Evolutionary conservation across 2,797 vertebrate species (phyloP).

Genomic region (Mormyrops attenuatus): DNA sequence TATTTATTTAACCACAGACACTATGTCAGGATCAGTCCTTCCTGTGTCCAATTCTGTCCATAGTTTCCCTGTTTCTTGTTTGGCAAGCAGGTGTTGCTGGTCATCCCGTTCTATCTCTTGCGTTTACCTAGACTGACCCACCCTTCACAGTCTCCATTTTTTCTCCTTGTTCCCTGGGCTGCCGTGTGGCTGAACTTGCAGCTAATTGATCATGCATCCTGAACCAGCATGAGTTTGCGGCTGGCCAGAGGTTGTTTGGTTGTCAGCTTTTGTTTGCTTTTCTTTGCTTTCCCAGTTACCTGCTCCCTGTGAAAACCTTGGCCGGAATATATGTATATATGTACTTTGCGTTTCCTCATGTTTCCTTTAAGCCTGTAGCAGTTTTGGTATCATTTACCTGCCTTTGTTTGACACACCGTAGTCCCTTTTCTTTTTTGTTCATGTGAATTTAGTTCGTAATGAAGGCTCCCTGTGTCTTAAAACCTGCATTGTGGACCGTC

Average conservation of each 20-base stretch:
- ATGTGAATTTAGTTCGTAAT: neutral
- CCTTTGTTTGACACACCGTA: neutral
- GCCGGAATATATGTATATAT: neutral
- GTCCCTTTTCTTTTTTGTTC: neutral
- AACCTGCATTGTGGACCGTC: neutral
- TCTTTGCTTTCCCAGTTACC: neutral
- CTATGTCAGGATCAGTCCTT: neutral
- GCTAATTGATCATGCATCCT: neutral
- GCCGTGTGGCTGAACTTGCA: neutral
- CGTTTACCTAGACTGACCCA: neutral
- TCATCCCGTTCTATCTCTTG: neutral
- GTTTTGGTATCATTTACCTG: neutral
- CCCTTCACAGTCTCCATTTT: neutral
- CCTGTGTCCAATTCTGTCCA: neutral
- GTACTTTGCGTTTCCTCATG: neutral
- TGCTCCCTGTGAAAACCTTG: neutral
- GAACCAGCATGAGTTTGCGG: neutral
- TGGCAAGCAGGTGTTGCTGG: neutral
- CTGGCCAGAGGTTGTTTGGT: neutral
- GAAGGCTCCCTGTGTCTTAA: neutral
- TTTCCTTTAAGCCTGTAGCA: neutral
- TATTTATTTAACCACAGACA: neutral
- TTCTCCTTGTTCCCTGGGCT: neutral
- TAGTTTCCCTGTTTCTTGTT: neutral
- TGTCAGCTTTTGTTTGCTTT: neutral